These are phyloP conservation scores for Ambastaia sidthimunki DNA, from an alignment of 2,797 vertebrate species.

Conservation along the genomic window DNA sequence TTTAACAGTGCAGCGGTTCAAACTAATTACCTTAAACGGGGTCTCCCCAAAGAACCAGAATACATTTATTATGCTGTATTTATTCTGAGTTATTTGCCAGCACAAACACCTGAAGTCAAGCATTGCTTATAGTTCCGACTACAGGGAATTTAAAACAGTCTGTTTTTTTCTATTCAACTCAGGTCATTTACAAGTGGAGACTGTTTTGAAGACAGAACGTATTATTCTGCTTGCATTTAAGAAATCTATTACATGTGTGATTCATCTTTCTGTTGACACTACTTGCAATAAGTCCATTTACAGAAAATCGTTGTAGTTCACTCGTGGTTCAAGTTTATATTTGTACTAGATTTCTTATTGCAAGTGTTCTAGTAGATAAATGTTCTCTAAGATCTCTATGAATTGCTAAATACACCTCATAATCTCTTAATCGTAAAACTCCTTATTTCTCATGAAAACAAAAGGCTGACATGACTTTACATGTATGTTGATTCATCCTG, in stretches of 20 bases:
- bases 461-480: background rate
- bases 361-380: background rate
- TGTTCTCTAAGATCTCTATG: background rate
- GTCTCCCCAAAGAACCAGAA: constrained; percentile 53
- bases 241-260: constrained; percentile 9
- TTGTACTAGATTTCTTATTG: background rate
- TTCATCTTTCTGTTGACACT: constrained; percentile 15
- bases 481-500: no score
- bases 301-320: background rate
- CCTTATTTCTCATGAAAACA: constrained; percentile 15
- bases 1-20: constrained; percentile 48
- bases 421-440: no score
- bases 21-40: constrained; percentile 60
- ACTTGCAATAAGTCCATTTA: constrained; percentile 17
- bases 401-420: no score
- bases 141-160: background rate
- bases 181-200: background rate
- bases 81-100: constrained; percentile 45
- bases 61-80: constrained; percentile 58
- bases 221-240: background rate
- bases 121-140: constrained; percentile 30
- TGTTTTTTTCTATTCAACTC: background rate
- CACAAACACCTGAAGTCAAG: constrained; percentile 50
- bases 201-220: background rate
- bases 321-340: constrained; percentile 9